Conservation (phyloP, 1,140 invertebrate species). For the Gerris buenoi region DNA sequence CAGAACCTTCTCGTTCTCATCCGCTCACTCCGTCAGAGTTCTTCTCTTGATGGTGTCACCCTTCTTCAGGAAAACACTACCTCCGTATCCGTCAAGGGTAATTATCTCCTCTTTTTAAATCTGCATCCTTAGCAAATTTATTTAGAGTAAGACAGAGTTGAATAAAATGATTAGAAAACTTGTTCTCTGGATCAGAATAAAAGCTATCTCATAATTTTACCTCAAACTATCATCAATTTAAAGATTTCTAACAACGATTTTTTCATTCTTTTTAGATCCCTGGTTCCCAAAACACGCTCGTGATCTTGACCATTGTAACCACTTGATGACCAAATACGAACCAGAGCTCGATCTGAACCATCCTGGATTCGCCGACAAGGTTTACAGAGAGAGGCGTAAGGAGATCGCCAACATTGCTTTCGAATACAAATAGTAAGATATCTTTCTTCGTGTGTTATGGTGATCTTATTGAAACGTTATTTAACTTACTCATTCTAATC, state of each 20-base stretch:
- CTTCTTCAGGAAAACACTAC: conserved; percentile 54
- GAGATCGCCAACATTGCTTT: conserved; percentile 96
- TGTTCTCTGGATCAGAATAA: background rate
- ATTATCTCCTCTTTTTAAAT: conserved; percentile 3
- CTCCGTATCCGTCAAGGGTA: conserved; percentile 63
- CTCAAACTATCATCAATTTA: background rate
- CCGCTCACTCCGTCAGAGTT: conserved; percentile 63
- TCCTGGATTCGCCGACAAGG: conserved; percentile 92
- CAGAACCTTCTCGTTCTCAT: conserved; percentile 64
- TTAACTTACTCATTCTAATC: too few species aligned
- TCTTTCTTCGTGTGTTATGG: too few species aligned
- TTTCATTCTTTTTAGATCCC: conserved; percentile 39
- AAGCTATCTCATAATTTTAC: background rate
- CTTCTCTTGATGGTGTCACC: conserved; percentile 57
- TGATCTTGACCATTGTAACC: conserved; percentile 93
- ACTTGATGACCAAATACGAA: conserved; percentile 96
- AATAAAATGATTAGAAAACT: too few species aligned
- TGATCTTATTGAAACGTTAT: too few species aligned
- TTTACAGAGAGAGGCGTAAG: conserved; percentile 84
- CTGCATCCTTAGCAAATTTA: too few species aligned
- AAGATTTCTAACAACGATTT: conserved; percentile 4
- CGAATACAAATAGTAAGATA: conserved; percentile 77
- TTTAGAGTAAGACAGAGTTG: too few species aligned
- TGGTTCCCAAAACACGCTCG: conserved; percentile 96
- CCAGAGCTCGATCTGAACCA: conserved; percentile 99